A percentile compares a stretch with the other conserved stretches of the same genome.
These are phyloP conservation scores for Actenoides lindsayi DNA, from an alignment of 2,113 vertebrate genomes.

Conservation along the genomic window DNA sequence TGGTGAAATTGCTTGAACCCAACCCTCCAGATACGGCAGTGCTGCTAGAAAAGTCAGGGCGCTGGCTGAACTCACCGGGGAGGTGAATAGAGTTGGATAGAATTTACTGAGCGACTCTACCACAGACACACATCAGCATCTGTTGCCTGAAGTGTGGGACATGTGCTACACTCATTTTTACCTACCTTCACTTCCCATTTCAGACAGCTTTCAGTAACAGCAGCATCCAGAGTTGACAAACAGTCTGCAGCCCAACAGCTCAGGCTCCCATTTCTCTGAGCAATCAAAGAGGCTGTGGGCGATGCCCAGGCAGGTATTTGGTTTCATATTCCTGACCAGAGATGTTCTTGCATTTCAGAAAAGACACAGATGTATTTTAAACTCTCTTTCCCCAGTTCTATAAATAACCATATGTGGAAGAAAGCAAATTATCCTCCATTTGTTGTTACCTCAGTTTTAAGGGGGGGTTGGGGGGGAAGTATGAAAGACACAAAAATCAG, in stretches of 20 bases:
- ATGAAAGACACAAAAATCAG: background rate
- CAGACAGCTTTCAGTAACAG: background rate
- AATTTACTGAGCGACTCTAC: background rate
- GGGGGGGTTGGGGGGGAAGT: too few species aligned
- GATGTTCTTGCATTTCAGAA: background rate
- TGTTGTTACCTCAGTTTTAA: background rate
- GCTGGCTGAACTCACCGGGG: slow-evolving; percentile 8
- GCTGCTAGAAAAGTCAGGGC: slow-evolving; percentile 20
- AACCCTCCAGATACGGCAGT: background rate
- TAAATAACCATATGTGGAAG: background rate
- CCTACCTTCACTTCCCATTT: background rate
- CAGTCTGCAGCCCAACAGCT: background rate
- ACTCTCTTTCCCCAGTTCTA: background rate
- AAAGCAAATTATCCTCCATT: background rate
- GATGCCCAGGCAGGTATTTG: background rate
- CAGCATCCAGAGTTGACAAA: background rate
- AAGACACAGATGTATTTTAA: background rate
- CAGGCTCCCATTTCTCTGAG: background rate
- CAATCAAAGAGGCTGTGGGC: background rate
- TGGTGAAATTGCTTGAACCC: slow-evolving; percentile 1
- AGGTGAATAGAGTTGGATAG: background rate
- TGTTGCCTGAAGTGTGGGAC: background rate
- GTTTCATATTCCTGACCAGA: background rate
- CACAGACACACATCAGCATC: background rate
- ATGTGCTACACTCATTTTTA: background rate